Conservation (phyloP, 2,797 vertebrate genomes). For the Pangasius macronema region DNA sequence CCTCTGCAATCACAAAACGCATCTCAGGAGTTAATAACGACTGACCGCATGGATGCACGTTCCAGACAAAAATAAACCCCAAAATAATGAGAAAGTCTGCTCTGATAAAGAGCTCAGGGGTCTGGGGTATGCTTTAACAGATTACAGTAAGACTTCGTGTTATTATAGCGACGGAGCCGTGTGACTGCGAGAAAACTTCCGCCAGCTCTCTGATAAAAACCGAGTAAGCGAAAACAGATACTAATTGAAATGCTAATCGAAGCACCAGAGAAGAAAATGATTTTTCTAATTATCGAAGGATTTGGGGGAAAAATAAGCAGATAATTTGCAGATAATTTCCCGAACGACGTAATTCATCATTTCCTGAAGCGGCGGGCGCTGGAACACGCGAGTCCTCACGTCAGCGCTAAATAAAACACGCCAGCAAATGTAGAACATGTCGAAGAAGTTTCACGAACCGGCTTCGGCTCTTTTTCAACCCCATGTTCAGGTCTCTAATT, state of each 20-base stretch:
- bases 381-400: background rate
- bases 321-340: background rate
- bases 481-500: too few relatives aligned
- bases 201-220: background rate
- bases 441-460: background rate
- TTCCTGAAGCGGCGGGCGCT: background rate
- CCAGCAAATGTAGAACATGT: background rate
- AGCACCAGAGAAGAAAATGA: background rate
- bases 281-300: background rate
- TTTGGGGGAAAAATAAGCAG: background rate
- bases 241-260: background rate
- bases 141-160: background rate
- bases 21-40: background rate
- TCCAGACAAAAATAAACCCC: background rate
- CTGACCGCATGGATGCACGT: background rate
- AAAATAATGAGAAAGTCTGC: slow-evolving; percentile 8
- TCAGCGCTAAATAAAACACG: background rate
- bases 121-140: slow-evolving; percentile 21
- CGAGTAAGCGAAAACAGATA: background rate
- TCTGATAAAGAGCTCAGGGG: slow-evolving; percentile 19
- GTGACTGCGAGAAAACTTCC: background rate
- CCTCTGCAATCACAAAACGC: slow-evolving; percentile 66
- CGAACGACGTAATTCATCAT: background rate
- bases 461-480: too few relatives aligned
- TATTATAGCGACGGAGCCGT: background rate